These are phyloP conservation scores for Leucosticte australis DNA, from an alignment of 2,113 vertebrate species.

Conservation along the genomic window DNA sequence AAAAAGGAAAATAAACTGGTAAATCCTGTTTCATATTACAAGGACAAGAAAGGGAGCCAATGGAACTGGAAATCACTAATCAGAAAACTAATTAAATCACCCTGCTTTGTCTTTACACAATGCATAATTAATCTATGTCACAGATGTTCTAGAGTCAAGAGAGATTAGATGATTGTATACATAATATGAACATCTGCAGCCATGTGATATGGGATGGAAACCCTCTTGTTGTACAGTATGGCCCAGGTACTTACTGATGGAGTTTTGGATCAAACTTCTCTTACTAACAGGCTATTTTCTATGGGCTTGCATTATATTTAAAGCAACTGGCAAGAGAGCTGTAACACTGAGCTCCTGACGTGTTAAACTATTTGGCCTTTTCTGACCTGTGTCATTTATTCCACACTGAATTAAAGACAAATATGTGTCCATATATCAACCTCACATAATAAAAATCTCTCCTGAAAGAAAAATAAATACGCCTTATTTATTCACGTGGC, in stretches of 20 bases:
- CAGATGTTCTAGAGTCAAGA: conserved; percentile 58
- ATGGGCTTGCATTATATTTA: background rate
- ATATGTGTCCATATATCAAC: background rate
- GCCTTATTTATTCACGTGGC: background rate
- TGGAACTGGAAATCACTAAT: conserved; percentile 45
- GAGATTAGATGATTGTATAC: conserved; percentile 44
- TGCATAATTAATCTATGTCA: conserved; percentile 58
- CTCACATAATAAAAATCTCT: background rate
- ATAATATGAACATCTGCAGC: conserved; percentile 51
- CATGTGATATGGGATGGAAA: conserved; percentile 3
- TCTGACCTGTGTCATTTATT: background rate
- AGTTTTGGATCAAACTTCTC: background rate
- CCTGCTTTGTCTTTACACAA: conserved; percentile 41
- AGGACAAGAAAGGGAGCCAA: conserved; percentile 21
- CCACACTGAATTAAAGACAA: background rate
- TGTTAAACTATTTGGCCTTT: background rate
- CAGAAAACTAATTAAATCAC: conserved; percentile 61
- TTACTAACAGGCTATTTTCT: background rate
- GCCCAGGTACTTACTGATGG: background rate
- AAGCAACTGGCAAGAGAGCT: background rate
- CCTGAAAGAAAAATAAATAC: background rate
- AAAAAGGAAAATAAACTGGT: background rate
- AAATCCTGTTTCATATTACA: conserved; percentile 21
- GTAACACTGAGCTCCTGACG: background rate
- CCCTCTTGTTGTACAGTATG: background rate